Evolutionary conservation across 2,113 vertebrate genomes (phyloP), one percentile per base, ranked within the genome.

Genomic region (Rutilus rutilus): DNA sequence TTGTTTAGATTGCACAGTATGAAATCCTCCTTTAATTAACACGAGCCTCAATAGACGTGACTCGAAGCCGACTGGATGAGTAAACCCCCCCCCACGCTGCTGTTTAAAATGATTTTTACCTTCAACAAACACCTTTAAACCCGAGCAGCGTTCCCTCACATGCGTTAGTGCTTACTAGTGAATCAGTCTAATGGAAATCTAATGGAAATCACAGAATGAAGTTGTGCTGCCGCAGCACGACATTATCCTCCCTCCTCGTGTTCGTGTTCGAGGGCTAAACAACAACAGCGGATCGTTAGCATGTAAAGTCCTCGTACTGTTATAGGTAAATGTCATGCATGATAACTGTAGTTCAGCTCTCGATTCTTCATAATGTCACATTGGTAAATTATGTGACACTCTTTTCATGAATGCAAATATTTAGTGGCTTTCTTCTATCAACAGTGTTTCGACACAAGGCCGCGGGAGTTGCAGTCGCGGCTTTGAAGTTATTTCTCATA

Each of bases 401-500:
- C 54, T 42, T 45, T 78, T 78, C n/a, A 52, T n/a, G 30, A 52
- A 86, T 86, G 45, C 47, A 82, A 85, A 88, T 87, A 74, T 64
- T 85, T 52, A 57, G 47, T 67, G 59, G 69, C 50, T 77, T 71
- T 84, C 36, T 76, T 71, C 69, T 86, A 50, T 84, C 33, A 75
- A 84, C 30, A 67, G 50, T 12, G 19, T 39, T 45, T 36, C 27
- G 81, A 80, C 77, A 84, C 36, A 36, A 59, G 75, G 79, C 84
- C 76, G 39, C 15, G 27, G 79, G 64, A 65, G 25, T 47, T 59
- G 69, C 23, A 76, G 82, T 8, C 11, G 2, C 27, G 69, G 73
- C 82, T 87, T 83, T 90, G 82, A 85, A 85, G 82, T 88, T 50
- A 42, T 86, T 86, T 84, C 65, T 62, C 77, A 74, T 62, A 60